These are phyloP conservation scores for Astreopora myriophthalma DNA, from an alignment of 64 coral and sea anemone genomes.

Conservation along the genomic window DNA sequence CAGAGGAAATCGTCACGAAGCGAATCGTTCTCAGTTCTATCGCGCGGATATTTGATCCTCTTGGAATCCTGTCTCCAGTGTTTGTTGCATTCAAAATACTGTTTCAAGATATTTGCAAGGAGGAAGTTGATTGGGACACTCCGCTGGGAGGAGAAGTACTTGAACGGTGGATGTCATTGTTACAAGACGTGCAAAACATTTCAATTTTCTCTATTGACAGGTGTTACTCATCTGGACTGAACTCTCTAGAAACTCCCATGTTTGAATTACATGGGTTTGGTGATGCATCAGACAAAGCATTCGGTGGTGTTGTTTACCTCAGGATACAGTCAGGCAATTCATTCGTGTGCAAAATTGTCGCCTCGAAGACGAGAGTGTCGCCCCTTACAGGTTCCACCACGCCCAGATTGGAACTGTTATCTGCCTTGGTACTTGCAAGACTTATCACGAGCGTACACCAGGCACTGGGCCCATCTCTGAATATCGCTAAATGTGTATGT, in stretches of 20 bases:
- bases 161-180: background rate
- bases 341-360: background rate
- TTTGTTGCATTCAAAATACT: too few relatives aligned
- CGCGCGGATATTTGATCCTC: too few relatives aligned
- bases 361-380: background rate
- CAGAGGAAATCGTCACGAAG: too few relatives aligned
- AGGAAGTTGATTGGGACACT: background rate
- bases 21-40: too few relatives aligned
- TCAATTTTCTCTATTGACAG: background rate
- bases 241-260: background rate
- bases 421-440: slow-evolving; percentile 10
- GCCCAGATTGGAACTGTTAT: slow-evolving; percentile 19
- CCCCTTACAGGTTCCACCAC: background rate
- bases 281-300: slow-evolving; percentile 3
- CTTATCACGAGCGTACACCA: background rate
- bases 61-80: too few relatives aligned
- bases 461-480: background rate
- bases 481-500: slow-evolving; percentile 8
- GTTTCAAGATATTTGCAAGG: slow-evolving; percentile 6
- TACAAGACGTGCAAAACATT: background rate
- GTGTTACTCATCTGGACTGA: background rate
- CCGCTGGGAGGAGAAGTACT: background rate
- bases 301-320: slow-evolving; percentile 5
- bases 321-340: background rate
- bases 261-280: slow-evolving; percentile 31